Base-by-base conservation (phyloP, 1,140 invertebrate genomes). In the Drosophila melanica region DNA sequence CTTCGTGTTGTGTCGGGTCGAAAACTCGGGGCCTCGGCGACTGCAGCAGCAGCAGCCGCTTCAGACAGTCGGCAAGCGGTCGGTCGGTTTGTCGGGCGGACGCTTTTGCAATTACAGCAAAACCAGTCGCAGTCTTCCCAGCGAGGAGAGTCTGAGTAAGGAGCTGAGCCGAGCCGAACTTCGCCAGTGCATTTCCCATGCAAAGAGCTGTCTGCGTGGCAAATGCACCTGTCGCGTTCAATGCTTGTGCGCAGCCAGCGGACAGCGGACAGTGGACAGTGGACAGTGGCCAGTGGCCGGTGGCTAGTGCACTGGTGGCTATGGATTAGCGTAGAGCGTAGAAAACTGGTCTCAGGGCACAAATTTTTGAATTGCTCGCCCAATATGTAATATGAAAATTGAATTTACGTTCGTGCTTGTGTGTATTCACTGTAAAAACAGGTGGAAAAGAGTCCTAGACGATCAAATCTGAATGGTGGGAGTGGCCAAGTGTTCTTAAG, bases 191-290 rank as follows among this genome's bases (percentile, higher is more conserved):
- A 30, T 45, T 66, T 42, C n/a, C 57, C 37, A 55, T 39, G 33
- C 42, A 57, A 57, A 73, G 68, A 79, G 63, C 51, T 77, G 68
- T 63, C 55, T 74, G 71, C 81, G 81, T 87, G 82, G 81, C 81
- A 86, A 86, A 60, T 87, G 75, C 81, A 86, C 81, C 81, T 86
- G 81, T 86, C 82, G 81, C 71, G 48, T 20, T 79, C 65, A 78
- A 48, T 69, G 81, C 77, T 64, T 85, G 81, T 77, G 71, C 62
- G 65, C 59, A 60, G 60, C 41, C 39, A n/a, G 37, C 5, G 37
- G 12, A 9, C 12, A 44, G 41, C 18, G 33, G 20, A n/a, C 16
- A 42, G 55, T 23, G 16, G 41, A 20, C 41, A 53, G 39, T 37
- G 42, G 45, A 10, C 20, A 20, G 27, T 20, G 47, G 33, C n/a